Evolutionary conservation across 2,113 vertebrate genomes (phyloP).

Genomic region (Burhinus bistriatus): DNA sequence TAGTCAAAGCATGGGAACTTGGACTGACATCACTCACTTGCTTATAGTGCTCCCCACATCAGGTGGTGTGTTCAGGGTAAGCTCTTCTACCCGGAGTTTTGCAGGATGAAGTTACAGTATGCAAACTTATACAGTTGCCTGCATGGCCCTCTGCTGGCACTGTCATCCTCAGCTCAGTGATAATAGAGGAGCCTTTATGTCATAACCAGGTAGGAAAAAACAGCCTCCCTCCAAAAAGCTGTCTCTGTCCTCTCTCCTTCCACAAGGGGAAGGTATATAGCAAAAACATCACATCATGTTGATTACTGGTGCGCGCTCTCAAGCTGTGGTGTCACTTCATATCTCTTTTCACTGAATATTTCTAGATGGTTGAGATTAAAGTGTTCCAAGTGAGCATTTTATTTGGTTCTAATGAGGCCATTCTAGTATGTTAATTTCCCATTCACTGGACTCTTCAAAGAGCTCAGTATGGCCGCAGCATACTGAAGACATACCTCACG

Average conservation of each 20-base stretch:
- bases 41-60: neutral
- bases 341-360: neutral
- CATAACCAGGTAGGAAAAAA: neutral
- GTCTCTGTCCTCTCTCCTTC: neutral
- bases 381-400: neutral
- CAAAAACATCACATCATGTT: neutral
- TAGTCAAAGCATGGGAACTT: neutral
- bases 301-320: neutral
- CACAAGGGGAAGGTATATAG: neutral
- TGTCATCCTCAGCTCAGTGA: neutral
- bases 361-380: neutral
- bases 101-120: neutral
- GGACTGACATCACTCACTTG: neutral
- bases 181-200: rapidly evolving
- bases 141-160: neutral
- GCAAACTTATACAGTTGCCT: neutral
- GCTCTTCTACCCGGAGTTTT: neutral
- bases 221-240: neutral
- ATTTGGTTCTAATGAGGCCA: slow-evolving; percentile 29
- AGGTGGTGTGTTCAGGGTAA: neutral
- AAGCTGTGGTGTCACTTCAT: neutral
- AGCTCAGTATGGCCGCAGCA: slow-evolving; percentile 21
- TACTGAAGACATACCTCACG: slow-evolving; percentile 55
- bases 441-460: slow-evolving; percentile 23
- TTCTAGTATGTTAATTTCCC: slow-evolving; percentile 51